Conservation (phyloP, 2,888 invertebrate species). For the Eurois occulta region DNA sequence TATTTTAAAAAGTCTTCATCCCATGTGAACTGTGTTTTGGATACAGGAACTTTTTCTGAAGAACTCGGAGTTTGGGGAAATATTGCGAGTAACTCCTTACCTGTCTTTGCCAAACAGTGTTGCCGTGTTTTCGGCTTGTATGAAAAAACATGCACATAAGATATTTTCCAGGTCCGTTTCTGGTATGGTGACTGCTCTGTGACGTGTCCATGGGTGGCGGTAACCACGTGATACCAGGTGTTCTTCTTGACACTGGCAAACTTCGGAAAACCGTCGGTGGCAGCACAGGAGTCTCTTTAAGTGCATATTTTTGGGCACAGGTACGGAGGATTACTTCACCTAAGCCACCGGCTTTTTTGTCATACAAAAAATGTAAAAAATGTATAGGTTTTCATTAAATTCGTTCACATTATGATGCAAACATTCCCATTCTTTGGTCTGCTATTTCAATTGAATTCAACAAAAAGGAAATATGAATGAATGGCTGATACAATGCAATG, state of each 20-base stretch:
- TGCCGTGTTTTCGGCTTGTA: neutral
- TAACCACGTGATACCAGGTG: too few relatives aligned
- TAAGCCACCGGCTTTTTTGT: neutral
- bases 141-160: neutral
- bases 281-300: neutral
- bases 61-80: neutral
- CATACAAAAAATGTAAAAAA: neutral
- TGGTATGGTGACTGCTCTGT: too few relatives aligned
- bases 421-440: slow-evolving; percentile 32
- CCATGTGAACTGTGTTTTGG: too few relatives aligned
- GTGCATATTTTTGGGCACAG: neutral
- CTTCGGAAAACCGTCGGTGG: neutral
- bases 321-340: neutral
- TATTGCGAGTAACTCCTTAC: neutral
- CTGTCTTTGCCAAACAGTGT: neutral
- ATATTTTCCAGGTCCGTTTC: too few relatives aligned
- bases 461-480: slow-evolving; percentile 53
- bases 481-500: slow-evolving; percentile 32
- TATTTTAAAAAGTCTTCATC: too few relatives aligned
- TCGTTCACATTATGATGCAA: slow-evolving; percentile 16
- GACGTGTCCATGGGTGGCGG: too few relatives aligned
- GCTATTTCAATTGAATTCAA: slow-evolving; percentile 57
- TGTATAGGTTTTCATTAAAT: neutral
- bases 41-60: neutral
- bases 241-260: neutral